These are phyloP conservation scores for Chiloscyllium punctatum DNA, from an alignment of 2,797 vertebrate species.

Conservation along the genomic window DNA sequence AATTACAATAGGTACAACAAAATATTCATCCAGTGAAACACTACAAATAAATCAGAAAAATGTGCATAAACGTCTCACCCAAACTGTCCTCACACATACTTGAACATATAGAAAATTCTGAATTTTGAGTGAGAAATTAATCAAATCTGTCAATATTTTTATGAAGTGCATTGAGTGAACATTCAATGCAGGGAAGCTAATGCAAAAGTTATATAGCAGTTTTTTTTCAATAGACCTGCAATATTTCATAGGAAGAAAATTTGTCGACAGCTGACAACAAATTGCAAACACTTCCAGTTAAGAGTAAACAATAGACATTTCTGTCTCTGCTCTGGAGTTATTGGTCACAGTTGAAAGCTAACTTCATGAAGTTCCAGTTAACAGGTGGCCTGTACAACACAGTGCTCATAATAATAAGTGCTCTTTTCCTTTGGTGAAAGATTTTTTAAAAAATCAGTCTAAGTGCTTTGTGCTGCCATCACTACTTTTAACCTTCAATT, in stretches of 20 bases:
- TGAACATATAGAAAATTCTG: neutral
- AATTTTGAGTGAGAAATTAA: neutral
- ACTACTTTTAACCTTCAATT: too few species aligned
- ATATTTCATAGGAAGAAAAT: constrained; percentile 7
- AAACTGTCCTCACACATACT: neutral
- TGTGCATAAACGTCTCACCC: neutral
- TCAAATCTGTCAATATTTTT: neutral
- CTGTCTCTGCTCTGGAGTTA: neutral
- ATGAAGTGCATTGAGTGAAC: neutral
- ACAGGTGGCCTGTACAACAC: neutral
- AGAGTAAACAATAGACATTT: constrained; percentile 10
- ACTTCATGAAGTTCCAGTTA: neutral
- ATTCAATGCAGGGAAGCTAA: too few species aligned
- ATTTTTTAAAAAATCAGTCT: neutral
- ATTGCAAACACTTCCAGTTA: neutral
- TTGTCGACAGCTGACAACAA: constrained; percentile 22
- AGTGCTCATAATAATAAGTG: neutral
- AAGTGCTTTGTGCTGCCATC: neutral
- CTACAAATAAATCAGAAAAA: neutral
- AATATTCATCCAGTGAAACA: neutral
- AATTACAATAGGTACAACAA: neutral
- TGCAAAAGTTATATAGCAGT: neutral
- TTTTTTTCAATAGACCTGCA: neutral
- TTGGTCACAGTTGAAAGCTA: neutral
- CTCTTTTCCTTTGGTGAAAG: neutral